Evolutionary conservation across 2,888 invertebrate genomes (phyloP).

Genomic region (Hydrotaea diabolus): DNA sequence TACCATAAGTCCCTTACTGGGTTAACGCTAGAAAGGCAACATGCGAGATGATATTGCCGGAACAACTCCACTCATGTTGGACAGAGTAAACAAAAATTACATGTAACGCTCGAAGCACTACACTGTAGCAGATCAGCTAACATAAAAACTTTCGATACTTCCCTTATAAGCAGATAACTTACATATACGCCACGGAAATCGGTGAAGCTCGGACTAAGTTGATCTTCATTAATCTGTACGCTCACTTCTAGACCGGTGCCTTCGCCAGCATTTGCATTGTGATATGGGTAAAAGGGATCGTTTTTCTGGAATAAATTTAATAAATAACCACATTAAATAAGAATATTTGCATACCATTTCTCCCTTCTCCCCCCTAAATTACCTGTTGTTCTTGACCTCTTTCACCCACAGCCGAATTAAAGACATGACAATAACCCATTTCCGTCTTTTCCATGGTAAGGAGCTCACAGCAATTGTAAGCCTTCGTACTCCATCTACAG

Average conservation of each 20-base stretch:
- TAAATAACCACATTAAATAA: not conserved
- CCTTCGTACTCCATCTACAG: conserved; percentile 80
- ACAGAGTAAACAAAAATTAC: too few relatives aligned
- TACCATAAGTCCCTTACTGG: too few relatives aligned
- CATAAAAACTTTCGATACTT: too few relatives aligned
- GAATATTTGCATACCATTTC: not conserved
- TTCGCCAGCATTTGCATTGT: conserved; percentile 75
- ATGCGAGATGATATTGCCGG: too few relatives aligned
- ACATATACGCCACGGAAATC: conserved; percentile 71
- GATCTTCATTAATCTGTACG: conserved; percentile 69
- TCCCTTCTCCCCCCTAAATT: conserved; percentile 48
- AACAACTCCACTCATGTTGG: not conserved
- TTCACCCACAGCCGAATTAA: conserved; percentile 79
- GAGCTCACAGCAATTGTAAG: conserved; percentile 81
- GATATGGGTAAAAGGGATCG: conserved; percentile 75
- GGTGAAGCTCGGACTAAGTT: conserved; percentile 61
- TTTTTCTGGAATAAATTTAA: conserved; percentile 69
- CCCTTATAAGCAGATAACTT: conserved; percentile 45
- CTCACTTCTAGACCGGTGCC: conserved; percentile 74
- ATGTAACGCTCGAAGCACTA: too few relatives aligned
- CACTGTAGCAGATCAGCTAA: too few relatives aligned
- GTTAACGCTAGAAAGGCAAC: too few relatives aligned
- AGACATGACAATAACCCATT: conserved; percentile 81
- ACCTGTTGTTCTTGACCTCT: conserved; percentile 68
- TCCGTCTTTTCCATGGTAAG: conserved; percentile 81